phyloP scores from a whole-genome alignment of 2,888 invertebrate genomes.

The Neocrepidodera transversa region DNA sequence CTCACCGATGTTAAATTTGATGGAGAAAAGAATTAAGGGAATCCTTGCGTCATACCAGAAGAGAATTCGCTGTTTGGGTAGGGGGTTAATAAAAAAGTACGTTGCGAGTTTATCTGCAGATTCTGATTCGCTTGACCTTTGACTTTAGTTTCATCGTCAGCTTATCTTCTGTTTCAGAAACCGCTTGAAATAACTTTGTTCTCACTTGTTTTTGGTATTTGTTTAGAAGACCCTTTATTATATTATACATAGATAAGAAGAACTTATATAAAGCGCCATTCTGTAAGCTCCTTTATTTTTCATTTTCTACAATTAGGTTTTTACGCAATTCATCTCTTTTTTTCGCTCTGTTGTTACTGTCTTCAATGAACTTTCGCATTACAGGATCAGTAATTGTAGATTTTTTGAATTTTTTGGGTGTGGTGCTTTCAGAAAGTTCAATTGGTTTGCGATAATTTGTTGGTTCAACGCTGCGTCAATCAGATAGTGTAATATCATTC shows the following conservation, averaged over 20 bases:
- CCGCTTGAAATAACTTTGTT: constrained; percentile 15
- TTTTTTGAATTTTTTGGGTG: constrained; percentile 16
- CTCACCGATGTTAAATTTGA: constrained; percentile 16
- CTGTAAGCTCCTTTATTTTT: constrained; percentile 7
- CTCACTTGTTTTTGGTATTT: constrained; percentile 7
- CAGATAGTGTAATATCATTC: constrained; percentile 8
- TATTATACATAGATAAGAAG: no score
- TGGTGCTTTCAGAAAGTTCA: constrained; percentile 9
- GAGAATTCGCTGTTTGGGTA: constrained; percentile 4
- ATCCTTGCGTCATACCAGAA: constrained; percentile 8
- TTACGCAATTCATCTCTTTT: constrained; percentile 4
- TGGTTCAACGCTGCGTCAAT: constrained; percentile 7
- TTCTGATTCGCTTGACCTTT: constrained; percentile 2
- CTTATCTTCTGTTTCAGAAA: constrained; percentile 20
- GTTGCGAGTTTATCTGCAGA: constrained; percentile 2
- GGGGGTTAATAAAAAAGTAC: constrained; percentile 1
- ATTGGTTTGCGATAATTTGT: constrained; percentile 11
- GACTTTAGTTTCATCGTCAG: constrained; percentile 14
- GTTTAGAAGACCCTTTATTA: constrained; percentile 2
- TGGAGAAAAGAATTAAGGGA: constrained; percentile 15
- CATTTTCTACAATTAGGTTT: constrained; percentile 10
- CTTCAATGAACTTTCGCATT: constrained; percentile 13
- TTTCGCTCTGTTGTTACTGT: constrained; percentile 17
- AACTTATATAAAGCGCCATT: constrained; percentile 19
- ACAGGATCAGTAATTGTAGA: constrained; percentile 10